phyloP scores from a whole-genome alignment of 1,140 invertebrate genomes.

The Lepidurus couesii region DNA sequence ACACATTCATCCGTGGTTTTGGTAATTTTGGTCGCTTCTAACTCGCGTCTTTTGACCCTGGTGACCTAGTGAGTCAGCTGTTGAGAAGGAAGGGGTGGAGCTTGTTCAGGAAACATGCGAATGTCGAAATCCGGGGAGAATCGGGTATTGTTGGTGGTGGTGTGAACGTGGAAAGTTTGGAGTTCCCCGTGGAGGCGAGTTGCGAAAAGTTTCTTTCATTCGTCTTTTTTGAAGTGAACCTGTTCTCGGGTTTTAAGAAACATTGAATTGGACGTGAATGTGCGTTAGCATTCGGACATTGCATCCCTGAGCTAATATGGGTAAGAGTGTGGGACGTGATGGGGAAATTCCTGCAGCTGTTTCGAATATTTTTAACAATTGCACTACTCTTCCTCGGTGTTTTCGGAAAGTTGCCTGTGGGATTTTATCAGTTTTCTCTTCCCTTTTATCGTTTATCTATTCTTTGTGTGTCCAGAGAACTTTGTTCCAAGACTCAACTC shows the following conservation, averaged over 20 bases:
- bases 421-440: not conserved
- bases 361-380: no score
- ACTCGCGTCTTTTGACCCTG: not conserved
- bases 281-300: no score
- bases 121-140: not conserved
- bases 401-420: not conserved
- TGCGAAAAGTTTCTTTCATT: no score
- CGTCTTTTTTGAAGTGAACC: no score
- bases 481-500: not conserved
- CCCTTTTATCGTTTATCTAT: not conserved
- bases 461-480: not conserved
- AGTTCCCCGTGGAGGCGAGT: not conserved
- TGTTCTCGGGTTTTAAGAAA: no score
- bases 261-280: no score
- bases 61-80: not conserved
- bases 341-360: no score
- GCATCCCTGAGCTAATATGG: no score
- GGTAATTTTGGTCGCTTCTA: not conserved
- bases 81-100: not conserved
- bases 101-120: not conserved
- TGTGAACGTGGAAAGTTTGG: not conserved
- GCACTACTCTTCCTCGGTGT: not conserved
- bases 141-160: not conserved
- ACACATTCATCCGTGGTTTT: not conserved
- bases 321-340: no score